Percentiles rank a stretch among this genome's conserved stretches.
phyloP scores from a whole-genome alignment of 2,888 invertebrate species.

The Aspidiotus destructor region DNA sequence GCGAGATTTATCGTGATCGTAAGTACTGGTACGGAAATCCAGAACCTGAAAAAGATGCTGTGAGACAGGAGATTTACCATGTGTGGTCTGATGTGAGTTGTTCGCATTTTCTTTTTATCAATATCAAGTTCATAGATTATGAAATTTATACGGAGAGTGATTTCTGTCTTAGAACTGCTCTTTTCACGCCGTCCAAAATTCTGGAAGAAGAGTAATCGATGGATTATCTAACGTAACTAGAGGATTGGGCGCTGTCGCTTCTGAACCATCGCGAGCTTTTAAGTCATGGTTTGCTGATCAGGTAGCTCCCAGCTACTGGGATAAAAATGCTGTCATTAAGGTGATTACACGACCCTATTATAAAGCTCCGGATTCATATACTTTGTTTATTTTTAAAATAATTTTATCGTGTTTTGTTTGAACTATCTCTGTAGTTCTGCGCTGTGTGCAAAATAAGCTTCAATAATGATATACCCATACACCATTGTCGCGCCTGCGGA shows the following conservation, averaged over 20 bases:
- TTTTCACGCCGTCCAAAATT: constrained; percentile 39
- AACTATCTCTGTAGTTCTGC: constrained; percentile 49
- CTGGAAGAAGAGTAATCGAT: constrained; percentile 57
- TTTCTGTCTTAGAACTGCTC: constrained; percentile 2
- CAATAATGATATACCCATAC: constrained; percentile 51
- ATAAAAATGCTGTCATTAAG: constrained; percentile 62
- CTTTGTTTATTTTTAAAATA: neutral
- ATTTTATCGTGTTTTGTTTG: constrained; percentile 20
- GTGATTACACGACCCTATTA: constrained; percentile 43
- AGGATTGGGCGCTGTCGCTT: constrained; percentile 54
- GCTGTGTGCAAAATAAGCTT: constrained; percentile 54
- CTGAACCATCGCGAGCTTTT: constrained; percentile 60
- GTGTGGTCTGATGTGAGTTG: constrained; percentile 55
- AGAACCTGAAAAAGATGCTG: constrained; percentile 58
- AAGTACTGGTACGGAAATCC: constrained; percentile 75
- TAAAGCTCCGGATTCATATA: neutral
- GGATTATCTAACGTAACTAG: constrained; percentile 54
- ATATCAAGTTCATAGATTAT: neutral
- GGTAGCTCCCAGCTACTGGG: constrained; percentile 71
- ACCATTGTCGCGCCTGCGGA: constrained; percentile 69
- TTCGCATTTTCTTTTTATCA: neutral
- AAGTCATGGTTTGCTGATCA: constrained; percentile 67
- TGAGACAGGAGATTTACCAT: constrained; percentile 56
- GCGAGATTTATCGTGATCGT: constrained; percentile 60
- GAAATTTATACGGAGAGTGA: neutral